These are phyloP conservation scores for Lepidurus arcticus DNA, from an alignment of 1,140 invertebrate genomes.

Conservation along the genomic window DNA sequence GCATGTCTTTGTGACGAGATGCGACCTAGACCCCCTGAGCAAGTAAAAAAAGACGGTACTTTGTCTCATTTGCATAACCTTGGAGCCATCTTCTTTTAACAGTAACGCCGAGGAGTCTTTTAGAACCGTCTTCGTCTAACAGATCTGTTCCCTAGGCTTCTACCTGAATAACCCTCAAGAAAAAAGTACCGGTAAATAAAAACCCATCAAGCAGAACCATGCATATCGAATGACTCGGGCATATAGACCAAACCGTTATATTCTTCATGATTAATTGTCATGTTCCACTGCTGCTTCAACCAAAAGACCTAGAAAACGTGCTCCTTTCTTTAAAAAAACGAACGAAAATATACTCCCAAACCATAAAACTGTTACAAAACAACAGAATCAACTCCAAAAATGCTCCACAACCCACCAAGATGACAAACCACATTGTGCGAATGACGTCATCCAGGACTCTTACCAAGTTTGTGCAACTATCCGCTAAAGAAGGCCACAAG, in stretches of 20 bases:
- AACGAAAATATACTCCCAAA: too few species aligned
- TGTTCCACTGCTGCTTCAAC: not conserved
- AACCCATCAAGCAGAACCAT: slow-evolving; percentile 10
- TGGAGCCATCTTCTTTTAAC: not conserved
- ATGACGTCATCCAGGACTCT: not conserved
- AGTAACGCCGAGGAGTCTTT: not conserved
- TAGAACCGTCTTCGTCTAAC: too few species aligned
- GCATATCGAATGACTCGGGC: not conserved
- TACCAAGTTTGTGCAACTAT: not conserved
- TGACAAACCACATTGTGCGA: not conserved
- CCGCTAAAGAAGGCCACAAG: too few species aligned
- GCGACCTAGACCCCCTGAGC: slow-evolving; percentile 6
- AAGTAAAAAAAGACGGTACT: not conserved
- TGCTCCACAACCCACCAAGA: too few species aligned
- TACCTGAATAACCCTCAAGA: not conserved
- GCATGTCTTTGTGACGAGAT: slow-evolving; percentile 2
- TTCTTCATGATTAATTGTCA: not conserved
- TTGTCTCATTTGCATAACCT: slow-evolving; percentile 10
- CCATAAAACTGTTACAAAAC: too few species aligned
- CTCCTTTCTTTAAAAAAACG: not conserved
- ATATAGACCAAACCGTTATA: slow-evolving; percentile 14
- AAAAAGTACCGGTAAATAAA: not conserved
- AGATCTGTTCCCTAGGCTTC: not conserved
- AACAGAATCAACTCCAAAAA: too few species aligned
- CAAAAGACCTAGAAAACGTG: not conserved